These are phyloP conservation scores for Cinara cedri DNA, from an alignment of 2,888 invertebrate genomes.

Conservation along the genomic window DNA sequence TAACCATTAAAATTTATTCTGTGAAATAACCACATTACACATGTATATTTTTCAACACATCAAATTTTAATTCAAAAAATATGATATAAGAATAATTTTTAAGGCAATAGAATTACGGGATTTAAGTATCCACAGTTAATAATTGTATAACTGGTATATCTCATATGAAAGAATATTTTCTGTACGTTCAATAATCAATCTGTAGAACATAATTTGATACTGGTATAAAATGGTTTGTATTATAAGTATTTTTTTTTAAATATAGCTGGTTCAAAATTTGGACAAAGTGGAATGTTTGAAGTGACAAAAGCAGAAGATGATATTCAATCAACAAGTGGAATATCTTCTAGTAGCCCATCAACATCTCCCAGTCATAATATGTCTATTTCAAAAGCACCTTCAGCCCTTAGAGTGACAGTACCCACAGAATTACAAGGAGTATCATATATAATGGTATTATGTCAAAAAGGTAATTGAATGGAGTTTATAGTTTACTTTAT, in stretches of 20 bases:
- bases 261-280: constrained; percentile 87
- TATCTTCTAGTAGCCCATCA: constrained; percentile 65
- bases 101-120: no score
- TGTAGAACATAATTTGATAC: no score
- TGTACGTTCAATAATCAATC: no score
- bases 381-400: constrained; percentile 70
- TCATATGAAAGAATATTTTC: no score
- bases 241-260: constrained; percentile 3
- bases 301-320: constrained; percentile 90
- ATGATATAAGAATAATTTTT: no score
- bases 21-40: no score
- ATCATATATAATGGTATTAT: constrained; percentile 93
- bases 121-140: no score
- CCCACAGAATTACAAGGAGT: constrained; percentile 94
- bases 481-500: not conserved
- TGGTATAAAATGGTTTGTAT: no score
- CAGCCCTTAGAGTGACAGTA: constrained; percentile 87
- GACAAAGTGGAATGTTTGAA: constrained; percentile 93
- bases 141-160: no score
- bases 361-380: constrained; percentile 63
- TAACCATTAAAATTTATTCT: no score
- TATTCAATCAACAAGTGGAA: constrained; percentile 60
- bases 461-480: constrained; percentile 77
- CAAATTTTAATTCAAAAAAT: not conserved
- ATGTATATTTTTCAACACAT: not conserved